Base-by-base conservation (phyloP, 2,888 invertebrate species). In the Drosophila pseudotakahashii region DNA sequence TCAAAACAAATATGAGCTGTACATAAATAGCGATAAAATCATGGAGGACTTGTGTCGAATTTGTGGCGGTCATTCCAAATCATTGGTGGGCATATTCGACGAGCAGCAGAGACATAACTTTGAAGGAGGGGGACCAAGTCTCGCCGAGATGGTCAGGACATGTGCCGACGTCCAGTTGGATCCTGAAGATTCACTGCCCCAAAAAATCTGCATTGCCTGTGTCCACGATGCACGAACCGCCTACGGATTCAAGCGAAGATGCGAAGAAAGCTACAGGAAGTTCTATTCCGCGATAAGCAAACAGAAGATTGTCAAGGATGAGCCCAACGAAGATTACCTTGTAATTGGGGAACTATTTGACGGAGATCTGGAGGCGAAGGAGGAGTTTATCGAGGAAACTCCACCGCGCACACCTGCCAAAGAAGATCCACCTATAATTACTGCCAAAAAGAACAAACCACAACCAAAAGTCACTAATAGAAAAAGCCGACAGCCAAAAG, bases 191-290 rank as follows among this genome's bases (percentile, higher is more conserved):
- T 26, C 30, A 1, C 30, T 67, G 34, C 55, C 66, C 0, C 69
- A 67, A 19, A 55, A 67, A 7, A 67, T 69, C 6, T 67, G 66
- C 55, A 36, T 48, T 23, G 16, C 69, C 16, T 67, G 66, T n/a
- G 13, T 69, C 11, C 48, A 69, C 30, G 69, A 69, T 3, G 70
- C 66, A 10, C 54, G 55, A 13, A 42, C 36, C 10, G 41, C 66
- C 2, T 67, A 55, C 23, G 55, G 69, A 13, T 67, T 67, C 11
- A 67, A 67, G 30, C 69, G 47, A 1, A 30, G 39, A 16, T 67
- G 66, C 19, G 66, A 67, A 13, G 39, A 30, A 19, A 67, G 47
- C 55, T 19, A 67, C 19, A 34, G 30, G 7, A 34, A 69, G 10
- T 69, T 55, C 30, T 69, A 19, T 13, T 4, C 32, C 36, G 63